Evolutionary conservation across 2,797 vertebrate genomes (phyloP), one percentile per base, ranked within the genome.

Genomic region (Urocyon cinereoargenteus): DNA sequence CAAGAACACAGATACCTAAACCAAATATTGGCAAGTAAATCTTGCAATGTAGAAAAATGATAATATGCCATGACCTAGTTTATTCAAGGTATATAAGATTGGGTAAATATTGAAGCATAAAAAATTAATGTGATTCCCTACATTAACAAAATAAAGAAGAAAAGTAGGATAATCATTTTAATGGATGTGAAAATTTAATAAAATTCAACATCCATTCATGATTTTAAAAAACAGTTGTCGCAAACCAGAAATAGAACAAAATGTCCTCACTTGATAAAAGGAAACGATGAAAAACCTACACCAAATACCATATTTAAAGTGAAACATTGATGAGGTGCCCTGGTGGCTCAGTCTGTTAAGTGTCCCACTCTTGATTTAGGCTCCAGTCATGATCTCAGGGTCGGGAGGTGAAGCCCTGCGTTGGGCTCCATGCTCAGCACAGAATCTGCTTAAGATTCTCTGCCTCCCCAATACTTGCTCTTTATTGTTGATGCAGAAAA

Each of bases 401-500:
- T 68, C n/a, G 4, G 16, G 19, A 68, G 66, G 28, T 21, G 1
- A 3, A 68, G n/a, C 11, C 16, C 66, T 9, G 18, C 14, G 8
- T 68, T n/a, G 6, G 66, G 66, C 16, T 34, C 66, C 18, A 3
- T 18, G 28, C 66, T 68, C n/a, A 34, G n/a, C n/a, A 68, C 4
- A 19, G 66, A 68, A 18, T 34, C 64, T 34, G n/a, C 18, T 68
- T 68, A 21, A 68, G 66, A 68, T 34, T 68, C 31, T 68, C 18
- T 18, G 4, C n/a, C 8, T 68, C 66, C 66, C n/a, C 28, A 89
- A 31, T 86, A 81, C 88, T 85, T 90, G 90, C 66, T 62, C 6
- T 86, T 97, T 59, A 57, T 70, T 97, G 62, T 86, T 87, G 70
- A 31, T 94, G 36, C 49, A 75, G 73, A 89, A 97, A 95, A 97